Evolutionary conservation across 2,888 invertebrate species (phyloP), one percentile per base, ranked within the genome.

Genomic region (Teleogryllus oceanicus): DNA sequence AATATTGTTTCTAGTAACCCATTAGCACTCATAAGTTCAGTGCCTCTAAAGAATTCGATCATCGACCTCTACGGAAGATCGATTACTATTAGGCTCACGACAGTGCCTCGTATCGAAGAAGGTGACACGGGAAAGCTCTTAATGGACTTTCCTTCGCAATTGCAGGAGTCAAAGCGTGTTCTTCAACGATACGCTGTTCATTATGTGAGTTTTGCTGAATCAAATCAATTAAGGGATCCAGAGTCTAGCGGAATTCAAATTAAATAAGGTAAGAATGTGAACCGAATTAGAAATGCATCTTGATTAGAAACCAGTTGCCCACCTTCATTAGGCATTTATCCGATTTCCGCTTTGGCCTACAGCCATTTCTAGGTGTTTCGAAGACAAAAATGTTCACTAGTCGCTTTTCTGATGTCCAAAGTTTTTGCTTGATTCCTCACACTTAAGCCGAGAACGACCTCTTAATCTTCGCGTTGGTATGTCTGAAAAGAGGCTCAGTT

Each of bases 291-390:
- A 62, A 62, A 62, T 62, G 62, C n/a, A 62, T 62, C 62, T 62
- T 62, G 62, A 62, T 62, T 62, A 62, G 11, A n/a, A 62, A 62
- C 62, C 62, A 62, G 62, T 62, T n/a, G 62, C n/a, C 62, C 62
- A 5, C 4, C 62, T 62, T 62, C 62, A 62, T 62, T 62, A 62
- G n/a, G 16, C 16, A 12, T 62, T 62, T 62, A 62, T 62, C 62
- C 62, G 62, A 62, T 62, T 62, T 62, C n/a, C 62, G 37, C 37
- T 37, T 37, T 62, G 13, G 5, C 62, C 13, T 13, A 62, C 62
- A 18, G n/a, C n/a, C n/a, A 18, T 62, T 62, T n/a, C 62, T 13
- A 62, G 16, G 62, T n/a, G 62, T 62, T 13, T 62, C 10, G 62
- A 62, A 62, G 62, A n/a, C n/a, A 16, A 62, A 62, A 62, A 16